Percentiles rank a stretch among this genome's conserved stretches.
phyloP scores from a whole-genome alignment of 2,797 vertebrate genomes.

The Sarcophilus harrisii region DNA sequence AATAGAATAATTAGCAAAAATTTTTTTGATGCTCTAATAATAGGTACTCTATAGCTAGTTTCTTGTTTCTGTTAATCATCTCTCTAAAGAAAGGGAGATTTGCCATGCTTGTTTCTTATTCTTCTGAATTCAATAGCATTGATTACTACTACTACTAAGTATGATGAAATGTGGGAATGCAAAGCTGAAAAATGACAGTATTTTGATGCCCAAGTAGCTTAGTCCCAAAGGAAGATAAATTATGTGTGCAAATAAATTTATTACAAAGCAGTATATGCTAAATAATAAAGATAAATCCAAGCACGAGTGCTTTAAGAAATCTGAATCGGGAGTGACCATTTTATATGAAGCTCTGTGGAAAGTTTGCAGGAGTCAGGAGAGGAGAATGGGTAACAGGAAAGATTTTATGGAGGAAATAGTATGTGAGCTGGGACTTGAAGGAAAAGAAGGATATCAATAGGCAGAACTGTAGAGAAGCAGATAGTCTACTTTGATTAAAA shows the following conservation, averaged over 20 bases:
- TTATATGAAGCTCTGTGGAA: neutral
- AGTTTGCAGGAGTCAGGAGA: neutral
- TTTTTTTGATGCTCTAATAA: conserved; percentile 10
- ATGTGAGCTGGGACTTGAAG: neutral
- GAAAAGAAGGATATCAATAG: neutral
- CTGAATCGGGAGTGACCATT: neutral
- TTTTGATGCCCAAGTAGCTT: neutral
- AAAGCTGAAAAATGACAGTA: neutral
- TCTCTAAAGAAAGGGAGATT: neutral
- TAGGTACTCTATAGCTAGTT: neutral
- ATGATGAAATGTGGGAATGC: neutral
- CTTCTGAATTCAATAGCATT: neutral
- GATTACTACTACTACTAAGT: neutral
- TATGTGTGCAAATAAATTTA: neutral
- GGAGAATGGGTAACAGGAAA: neutral
- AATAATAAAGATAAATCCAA: neutral
- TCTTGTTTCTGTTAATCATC: neutral
- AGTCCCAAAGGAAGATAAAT: neutral
- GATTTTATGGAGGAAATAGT: neutral
- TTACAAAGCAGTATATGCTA: neutral
- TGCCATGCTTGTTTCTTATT: neutral
- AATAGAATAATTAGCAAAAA: neutral
- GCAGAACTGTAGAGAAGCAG: neutral
- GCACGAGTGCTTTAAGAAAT: neutral
- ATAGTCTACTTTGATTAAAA: neutral